A percentile compares a stretch with the other conserved stretches of the same genome.
Conservation (phyloP, 2,797 vertebrate species). For the Scomberomorus guttatus region DNA sequence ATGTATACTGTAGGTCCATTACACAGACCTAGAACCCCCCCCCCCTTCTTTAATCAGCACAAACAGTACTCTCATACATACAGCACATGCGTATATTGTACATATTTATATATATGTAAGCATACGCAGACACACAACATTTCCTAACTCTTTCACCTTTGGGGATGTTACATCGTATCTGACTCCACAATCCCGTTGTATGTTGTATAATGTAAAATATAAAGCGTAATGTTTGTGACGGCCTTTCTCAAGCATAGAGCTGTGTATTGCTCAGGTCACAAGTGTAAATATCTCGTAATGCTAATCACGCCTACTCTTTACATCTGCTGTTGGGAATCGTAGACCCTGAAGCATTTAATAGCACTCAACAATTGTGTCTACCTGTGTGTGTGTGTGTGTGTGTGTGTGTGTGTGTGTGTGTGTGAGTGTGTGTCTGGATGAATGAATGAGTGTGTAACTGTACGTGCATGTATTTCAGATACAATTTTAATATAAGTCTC, state of each 20-base stretch:
- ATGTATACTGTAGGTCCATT: conserved; percentile 73
- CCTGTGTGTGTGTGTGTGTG: conserved; percentile 35
- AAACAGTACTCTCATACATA: conserved; percentile 39
- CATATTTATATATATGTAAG: conserved; percentile 33
- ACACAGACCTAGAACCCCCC: conserved; percentile 46
- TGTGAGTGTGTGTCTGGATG: not conserved
- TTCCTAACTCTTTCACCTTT: conserved; percentile 12
- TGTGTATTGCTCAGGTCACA: conserved; percentile 40
- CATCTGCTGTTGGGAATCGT: conserved; percentile 41
- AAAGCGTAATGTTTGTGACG: conserved; percentile 9
- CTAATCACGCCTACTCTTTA: conserved; percentile 43
- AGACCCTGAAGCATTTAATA: conserved; percentile 49
- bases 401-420: conserved; percentile 21
- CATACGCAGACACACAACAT: not conserved
- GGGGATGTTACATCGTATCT: not conserved
- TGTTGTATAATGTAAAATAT: conserved; percentile 30
- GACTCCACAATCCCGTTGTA: conserved; percentile 16
- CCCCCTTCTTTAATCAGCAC: conserved; percentile 38
- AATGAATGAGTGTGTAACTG: conserved; percentile 1
- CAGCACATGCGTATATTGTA: conserved; percentile 39
- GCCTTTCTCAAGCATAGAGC: conserved; percentile 10
- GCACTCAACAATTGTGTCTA: conserved; percentile 39
- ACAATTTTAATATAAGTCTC: conserved; percentile 38
- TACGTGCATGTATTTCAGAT: conserved; percentile 12
- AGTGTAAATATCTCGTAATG: conserved; percentile 53